A percentile compares a stretch with the other conserved stretches of the same genome.
Evolutionary conservation across 1,140 invertebrate genomes (phyloP).

Genomic region (Hyposmocoma kahamanoa): DNA sequence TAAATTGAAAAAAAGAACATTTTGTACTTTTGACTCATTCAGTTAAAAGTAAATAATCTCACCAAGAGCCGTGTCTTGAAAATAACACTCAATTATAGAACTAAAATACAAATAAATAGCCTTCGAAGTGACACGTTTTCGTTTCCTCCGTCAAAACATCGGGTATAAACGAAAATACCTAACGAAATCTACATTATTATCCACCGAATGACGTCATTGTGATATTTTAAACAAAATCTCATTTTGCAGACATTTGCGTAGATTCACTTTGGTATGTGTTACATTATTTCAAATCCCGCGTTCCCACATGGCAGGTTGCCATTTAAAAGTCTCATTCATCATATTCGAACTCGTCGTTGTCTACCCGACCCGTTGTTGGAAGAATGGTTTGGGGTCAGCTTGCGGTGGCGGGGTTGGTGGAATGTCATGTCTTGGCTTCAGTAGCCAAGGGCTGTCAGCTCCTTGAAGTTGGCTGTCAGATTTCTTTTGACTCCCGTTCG

Average conservation of each 20-base stretch:
- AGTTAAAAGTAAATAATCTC: too few species aligned
- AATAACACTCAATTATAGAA: too few species aligned
- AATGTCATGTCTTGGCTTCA: constrained; percentile 57
- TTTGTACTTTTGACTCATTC: too few species aligned
- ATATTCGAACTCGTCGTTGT: neutral
- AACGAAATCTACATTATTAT: too few species aligned
- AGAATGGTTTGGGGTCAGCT: constrained; percentile 42
- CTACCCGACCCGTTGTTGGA: constrained; percentile 59
- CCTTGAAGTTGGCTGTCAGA: constrained; percentile 26
- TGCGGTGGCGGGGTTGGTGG: constrained; percentile 57
- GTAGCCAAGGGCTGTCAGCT: constrained; percentile 37
- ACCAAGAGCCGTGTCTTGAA: too few species aligned
- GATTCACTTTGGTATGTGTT: constrained; percentile 39
- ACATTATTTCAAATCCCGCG: constrained; percentile 43
- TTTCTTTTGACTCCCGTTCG: constrained; percentile 35
- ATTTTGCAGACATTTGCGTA: constrained; percentile 26
- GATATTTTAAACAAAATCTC: neutral
- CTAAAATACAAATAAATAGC: too few species aligned
- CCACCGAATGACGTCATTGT: too few species aligned
- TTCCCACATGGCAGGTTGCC: constrained; percentile 57
- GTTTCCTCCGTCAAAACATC: too few species aligned
- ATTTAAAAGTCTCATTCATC: constrained; percentile 44
- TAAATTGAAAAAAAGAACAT: too few species aligned
- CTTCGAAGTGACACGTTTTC: too few species aligned
- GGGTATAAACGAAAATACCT: too few species aligned